Percentiles rank a stretch among this genome's conserved stretches.
Conservation (phyloP, 2,797 vertebrate species). For the Pangasius macronema region DNA sequence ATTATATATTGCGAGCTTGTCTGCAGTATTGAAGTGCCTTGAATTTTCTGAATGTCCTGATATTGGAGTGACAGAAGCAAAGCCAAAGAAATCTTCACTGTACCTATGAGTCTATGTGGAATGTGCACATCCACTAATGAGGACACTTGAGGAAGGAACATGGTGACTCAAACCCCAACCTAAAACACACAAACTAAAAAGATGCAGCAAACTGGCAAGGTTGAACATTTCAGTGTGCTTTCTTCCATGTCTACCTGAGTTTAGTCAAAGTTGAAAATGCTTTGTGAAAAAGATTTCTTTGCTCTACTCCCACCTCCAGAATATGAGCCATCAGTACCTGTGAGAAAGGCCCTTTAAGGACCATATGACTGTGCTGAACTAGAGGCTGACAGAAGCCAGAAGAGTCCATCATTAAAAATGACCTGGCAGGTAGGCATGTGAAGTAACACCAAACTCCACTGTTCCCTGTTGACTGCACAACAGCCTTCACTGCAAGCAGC, state of each 20-base stretch:
- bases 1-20: background rate
- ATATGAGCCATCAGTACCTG: constrained; percentile 7
- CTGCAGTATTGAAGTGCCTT: background rate
- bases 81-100: constrained; percentile 24
- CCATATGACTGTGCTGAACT: constrained; percentile 21
- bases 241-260: background rate
- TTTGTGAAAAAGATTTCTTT: constrained; percentile 13
- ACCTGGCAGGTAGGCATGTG: constrained; percentile 4
- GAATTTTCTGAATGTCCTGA: background rate
- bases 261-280: background rate
- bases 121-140: constrained; percentile 39
- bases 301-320: background rate
- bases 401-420: constrained; percentile 16
- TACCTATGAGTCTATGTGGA: constrained; percentile 19
- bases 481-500: constrained; percentile 9
- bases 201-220: background rate
- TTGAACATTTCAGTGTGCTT: background rate
- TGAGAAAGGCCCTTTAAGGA: background rate
- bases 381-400: background rate
- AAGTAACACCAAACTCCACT: constrained; percentile 25
- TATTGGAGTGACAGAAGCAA: constrained; percentile 16
- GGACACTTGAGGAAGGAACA: constrained; percentile 20
- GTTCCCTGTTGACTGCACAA: background rate
- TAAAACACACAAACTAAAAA: constrained; percentile 10
- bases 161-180: constrained; percentile 30